Evolutionary conservation across 1,140 invertebrate genomes (phyloP).

Genomic region (Orius laevigatus): DNA sequence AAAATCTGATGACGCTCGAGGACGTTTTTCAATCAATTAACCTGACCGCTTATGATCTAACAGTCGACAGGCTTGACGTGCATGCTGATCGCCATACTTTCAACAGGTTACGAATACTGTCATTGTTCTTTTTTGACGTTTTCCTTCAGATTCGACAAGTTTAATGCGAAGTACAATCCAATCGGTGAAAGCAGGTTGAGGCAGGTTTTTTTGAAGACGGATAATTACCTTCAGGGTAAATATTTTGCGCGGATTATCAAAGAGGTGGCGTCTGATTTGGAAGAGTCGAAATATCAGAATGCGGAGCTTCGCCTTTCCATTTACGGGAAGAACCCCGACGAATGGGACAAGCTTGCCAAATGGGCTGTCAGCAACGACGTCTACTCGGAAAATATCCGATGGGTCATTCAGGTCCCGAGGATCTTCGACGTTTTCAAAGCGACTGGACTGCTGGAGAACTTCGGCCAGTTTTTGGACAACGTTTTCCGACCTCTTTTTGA

Average conservation of each 20-base stretch:
- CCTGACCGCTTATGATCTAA: conserved; percentile 91
- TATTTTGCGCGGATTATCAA: conserved; percentile 84
- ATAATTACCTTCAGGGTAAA: conserved; percentile 91
- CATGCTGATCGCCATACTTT: conserved; percentile 44
- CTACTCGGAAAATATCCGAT: conserved; percentile 85
- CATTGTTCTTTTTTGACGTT: conserved; percentile 57
- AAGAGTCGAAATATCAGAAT: conserved; percentile 98
- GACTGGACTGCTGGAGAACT: conserved; percentile 87
- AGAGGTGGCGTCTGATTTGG: conserved; percentile 86
- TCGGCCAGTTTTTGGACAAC: conserved; percentile 90
- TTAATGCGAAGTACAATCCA: conserved; percentile 99
- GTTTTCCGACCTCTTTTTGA: conserved; percentile 93
- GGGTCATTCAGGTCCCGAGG: conserved; percentile 91
- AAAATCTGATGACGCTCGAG: conserved; percentile 62
- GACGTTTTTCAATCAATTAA: conserved; percentile 92
- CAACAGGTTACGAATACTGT: neutral
- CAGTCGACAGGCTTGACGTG: conserved; percentile 97
- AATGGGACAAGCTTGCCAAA: conserved; percentile 93
- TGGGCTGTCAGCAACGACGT: conserved; percentile 83
- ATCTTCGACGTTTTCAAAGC: conserved; percentile 92
- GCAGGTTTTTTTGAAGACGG: conserved; percentile 97
- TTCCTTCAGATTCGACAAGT: conserved; percentile 99
- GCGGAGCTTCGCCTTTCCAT: conserved; percentile 89
- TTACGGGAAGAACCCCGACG: conserved; percentile 79
- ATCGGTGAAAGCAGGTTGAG: conserved; percentile 89